Percentiles rank a stretch among this genome's conserved stretches.
These are phyloP conservation scores for Propsilocerus akamusi DNA, from an alignment of 1,140 invertebrate species.

Conservation along the genomic window DNA sequence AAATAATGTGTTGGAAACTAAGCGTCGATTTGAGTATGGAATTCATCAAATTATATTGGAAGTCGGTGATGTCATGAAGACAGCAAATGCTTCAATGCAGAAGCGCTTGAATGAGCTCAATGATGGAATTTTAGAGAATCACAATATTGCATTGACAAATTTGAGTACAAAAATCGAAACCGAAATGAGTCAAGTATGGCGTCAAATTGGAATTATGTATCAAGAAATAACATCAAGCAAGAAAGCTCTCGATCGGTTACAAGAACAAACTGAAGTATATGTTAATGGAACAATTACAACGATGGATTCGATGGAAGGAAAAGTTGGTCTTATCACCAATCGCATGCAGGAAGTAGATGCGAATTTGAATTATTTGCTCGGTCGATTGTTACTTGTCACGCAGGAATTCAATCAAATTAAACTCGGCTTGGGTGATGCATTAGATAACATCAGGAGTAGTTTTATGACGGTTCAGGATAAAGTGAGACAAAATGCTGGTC, in stretches of 20 bases:
- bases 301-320: slow-evolving; percentile 61
- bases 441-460: slow-evolving; percentile 49
- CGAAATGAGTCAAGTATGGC: slow-evolving; percentile 71
- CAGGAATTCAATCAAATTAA: slow-evolving; percentile 77
- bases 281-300: slow-evolving; percentile 65
- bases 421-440: slow-evolving; percentile 42
- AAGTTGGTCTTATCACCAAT: slow-evolving; percentile 58
- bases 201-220: slow-evolving; percentile 76
- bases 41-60: slow-evolving; percentile 71
- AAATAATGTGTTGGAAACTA: slow-evolving; percentile 67
- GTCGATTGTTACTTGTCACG: slow-evolving; percentile 57
- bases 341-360: slow-evolving; percentile 63
- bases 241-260: slow-evolving; percentile 49
- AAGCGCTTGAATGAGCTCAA: slow-evolving; percentile 49
- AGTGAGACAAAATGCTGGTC: slow-evolving; percentile 18
- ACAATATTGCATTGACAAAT: slow-evolving; percentile 51
- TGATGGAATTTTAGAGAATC: slow-evolving; percentile 47
- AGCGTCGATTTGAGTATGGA: slow-evolving; percentile 65
- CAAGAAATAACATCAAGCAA: slow-evolving; percentile 60
- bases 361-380: slow-evolving; percentile 70
- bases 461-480: slow-evolving; percentile 45
- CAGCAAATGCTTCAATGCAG: slow-evolving; percentile 43
- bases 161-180: slow-evolving; percentile 57
- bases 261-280: slow-evolving; percentile 59
- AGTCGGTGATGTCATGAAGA: slow-evolving; percentile 46